Conservation (phyloP, 2,113 vertebrate genomes). For the Dipodomys merriami region DNA sequence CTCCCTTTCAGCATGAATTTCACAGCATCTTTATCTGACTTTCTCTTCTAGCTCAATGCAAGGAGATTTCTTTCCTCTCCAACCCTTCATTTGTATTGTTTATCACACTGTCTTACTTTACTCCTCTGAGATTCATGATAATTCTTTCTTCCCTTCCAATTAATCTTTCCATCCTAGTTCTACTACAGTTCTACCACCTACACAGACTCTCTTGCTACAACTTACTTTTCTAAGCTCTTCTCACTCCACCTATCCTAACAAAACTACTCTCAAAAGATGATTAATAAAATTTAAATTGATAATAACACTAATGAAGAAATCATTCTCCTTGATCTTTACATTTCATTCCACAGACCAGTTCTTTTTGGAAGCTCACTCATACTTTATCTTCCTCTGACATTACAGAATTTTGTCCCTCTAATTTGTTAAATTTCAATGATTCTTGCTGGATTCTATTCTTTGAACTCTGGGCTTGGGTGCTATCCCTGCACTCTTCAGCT, state of each 20-base stretch:
- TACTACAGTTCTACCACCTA: neutral
- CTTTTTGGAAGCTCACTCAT: neutral
- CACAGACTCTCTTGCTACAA: neutral
- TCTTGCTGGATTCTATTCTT: neutral
- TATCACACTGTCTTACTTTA: neutral
- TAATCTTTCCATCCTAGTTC: neutral
- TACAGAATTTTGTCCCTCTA: neutral
- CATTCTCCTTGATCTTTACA: neutral
- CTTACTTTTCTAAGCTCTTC: neutral
- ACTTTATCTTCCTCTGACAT: neutral
- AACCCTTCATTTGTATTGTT: neutral
- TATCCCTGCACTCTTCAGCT: no score
- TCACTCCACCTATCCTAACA: neutral
- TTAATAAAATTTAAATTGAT: neutral
- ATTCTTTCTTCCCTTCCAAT: neutral
- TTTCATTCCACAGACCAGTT: neutral
- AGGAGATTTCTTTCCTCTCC: neutral
- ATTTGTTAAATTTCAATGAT: neutral
- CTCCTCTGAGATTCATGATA: neutral
- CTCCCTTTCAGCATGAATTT: neutral
- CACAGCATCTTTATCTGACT: neutral
- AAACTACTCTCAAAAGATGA: constrained; percentile 27
- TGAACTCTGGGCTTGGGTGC: no score
- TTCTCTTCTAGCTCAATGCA: neutral
- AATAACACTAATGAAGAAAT: neutral